Conservation (phyloP, 2,113 vertebrate genomes). For the Ranitomeya imitator region DNA sequence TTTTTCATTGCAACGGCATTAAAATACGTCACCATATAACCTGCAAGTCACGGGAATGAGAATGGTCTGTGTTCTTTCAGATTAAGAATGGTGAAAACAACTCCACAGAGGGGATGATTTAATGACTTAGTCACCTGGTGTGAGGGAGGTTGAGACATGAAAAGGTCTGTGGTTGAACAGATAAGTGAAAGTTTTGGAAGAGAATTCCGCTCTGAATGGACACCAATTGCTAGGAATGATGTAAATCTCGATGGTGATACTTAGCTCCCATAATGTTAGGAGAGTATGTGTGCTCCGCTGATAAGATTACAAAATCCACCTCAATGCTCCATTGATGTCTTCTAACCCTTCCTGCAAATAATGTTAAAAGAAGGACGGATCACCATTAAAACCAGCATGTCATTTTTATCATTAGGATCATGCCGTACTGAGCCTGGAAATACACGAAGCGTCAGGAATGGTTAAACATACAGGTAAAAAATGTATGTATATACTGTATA, state of each 20-base stretch:
- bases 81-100: constrained; percentile 52
- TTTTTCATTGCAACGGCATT: constrained; percentile 3
- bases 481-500: background rate
- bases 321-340: constrained; percentile 66
- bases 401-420: constrained; percentile 66
- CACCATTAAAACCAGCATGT: constrained; percentile 61
- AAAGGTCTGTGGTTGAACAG: constrained; percentile 72
- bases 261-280: constrained; percentile 72
- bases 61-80: constrained; percentile 50
- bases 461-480: constrained; percentile 59
- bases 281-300: constrained; percentile 73
- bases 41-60: constrained; percentile 28
- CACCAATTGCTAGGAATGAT: constrained; percentile 70
- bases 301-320: constrained; percentile 77
- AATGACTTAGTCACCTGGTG: constrained; percentile 61
- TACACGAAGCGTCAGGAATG: constrained; percentile 60
- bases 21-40: constrained; percentile 8
- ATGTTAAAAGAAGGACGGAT: constrained; percentile 51
- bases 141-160: constrained; percentile 69
- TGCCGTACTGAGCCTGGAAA: constrained; percentile 59
- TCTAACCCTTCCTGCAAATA: constrained; percentile 65
- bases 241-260: constrained; percentile 75
- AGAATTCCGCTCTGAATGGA: constrained; percentile 71
- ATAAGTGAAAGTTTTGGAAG: constrained; percentile 73
- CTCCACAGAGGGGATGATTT: constrained; percentile 46